phyloP scores from a whole-genome alignment of 2,113 vertebrate genomes.

The Tragelaphus scriptus region DNA sequence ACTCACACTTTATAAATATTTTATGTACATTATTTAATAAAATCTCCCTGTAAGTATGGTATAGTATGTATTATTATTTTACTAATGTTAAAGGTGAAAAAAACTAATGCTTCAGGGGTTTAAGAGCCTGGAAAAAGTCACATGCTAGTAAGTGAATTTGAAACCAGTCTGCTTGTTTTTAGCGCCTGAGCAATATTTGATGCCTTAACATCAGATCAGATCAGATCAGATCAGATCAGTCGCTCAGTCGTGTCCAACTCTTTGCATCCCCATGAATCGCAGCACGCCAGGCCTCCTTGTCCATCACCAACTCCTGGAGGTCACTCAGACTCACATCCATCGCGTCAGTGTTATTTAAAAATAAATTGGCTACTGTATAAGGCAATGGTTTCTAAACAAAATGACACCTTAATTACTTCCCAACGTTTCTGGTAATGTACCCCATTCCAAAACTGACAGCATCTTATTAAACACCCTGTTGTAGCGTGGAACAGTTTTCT shows the following conservation, averaged over 20 bases:
- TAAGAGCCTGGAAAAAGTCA: background rate
- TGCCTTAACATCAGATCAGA: background rate
- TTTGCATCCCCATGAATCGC: no score
- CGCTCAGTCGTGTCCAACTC: no score
- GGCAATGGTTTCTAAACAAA: background rate
- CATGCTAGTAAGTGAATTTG: background rate
- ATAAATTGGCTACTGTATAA: background rate
- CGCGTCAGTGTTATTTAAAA: background rate
- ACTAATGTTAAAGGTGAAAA: background rate
- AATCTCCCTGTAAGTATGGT: background rate
- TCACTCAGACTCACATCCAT: no score
- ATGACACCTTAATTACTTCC: background rate
- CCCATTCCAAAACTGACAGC: background rate
- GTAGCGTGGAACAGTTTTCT: background rate
- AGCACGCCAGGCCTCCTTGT: no score
- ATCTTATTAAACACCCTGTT: background rate
- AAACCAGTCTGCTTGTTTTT: background rate
- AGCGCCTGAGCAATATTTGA: background rate
- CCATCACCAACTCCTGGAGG: no score
- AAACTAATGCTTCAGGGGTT: background rate
- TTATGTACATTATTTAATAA: background rate
- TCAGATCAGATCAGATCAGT: no score
- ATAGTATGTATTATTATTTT: background rate
- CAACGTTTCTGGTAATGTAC: background rate
- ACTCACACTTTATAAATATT: background rate